Percentiles rank a stretch among this genome's conserved stretches.
Evolutionary conservation across 1,140 invertebrate genomes (phyloP).

Genomic region (Saccostrea cuccullata): DNA sequence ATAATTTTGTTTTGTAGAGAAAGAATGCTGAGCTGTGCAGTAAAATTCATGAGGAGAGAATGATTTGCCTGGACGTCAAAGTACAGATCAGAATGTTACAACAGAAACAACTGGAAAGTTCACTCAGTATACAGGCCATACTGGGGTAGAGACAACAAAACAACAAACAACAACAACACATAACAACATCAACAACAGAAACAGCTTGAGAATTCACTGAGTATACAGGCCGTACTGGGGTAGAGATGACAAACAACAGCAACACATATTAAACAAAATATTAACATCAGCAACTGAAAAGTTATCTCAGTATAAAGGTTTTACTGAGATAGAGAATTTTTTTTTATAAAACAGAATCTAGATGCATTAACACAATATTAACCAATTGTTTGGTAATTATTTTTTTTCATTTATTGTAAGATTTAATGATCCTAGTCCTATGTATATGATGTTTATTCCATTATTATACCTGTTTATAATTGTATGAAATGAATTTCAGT

Average conservation of each 20-base stretch:
- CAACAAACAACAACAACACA: neutral
- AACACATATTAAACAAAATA: too few species aligned
- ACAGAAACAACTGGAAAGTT: constrained; percentile 72
- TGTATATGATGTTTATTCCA: too few species aligned
- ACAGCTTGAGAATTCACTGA: neutral
- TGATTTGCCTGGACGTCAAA: constrained; percentile 80
- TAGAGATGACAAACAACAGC: neutral
- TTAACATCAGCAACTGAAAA: too few species aligned
- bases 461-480: too few species aligned
- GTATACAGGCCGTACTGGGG: constrained; percentile 42
- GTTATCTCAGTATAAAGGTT: too few species aligned
- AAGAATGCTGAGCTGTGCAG: constrained; percentile 79
- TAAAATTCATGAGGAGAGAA: constrained; percentile 80
- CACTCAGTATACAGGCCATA: too few species aligned
- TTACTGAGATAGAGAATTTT: too few species aligned
- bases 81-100: constrained; percentile 79
- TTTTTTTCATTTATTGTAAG: too few species aligned
- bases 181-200: neutral
- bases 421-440: too few species aligned
- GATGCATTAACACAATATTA: neutral
- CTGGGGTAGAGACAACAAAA: neutral
- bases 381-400: neutral
- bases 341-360: too few species aligned
- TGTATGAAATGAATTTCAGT: too few species aligned
- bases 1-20: constrained; percentile 66